Percentiles rank a stretch among this genome's conserved stretches.
Evolutionary conservation across 2,888 invertebrate species (phyloP).

Genomic region (Mylabris sibirica): DNA sequence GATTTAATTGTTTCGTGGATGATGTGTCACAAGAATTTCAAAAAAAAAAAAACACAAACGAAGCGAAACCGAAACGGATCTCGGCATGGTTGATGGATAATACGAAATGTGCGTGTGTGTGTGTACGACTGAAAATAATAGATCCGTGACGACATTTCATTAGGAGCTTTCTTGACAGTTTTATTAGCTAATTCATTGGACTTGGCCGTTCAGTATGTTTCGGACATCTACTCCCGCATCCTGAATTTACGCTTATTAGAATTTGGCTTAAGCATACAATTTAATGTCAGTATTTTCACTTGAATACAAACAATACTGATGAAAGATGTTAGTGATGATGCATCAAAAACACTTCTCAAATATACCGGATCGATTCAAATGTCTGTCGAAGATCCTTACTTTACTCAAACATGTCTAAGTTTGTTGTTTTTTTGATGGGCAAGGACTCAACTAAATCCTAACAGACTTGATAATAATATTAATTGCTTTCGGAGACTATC

Average conservation of each 20-base stretch:
- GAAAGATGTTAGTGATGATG: neutral
- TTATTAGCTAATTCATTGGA: constrained; percentile 40
- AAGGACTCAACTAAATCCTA: neutral
- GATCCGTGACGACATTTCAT: constrained; percentile 34
- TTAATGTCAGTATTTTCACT: constrained; percentile 19
- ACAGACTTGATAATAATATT: neutral
- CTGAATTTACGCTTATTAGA: neutral
- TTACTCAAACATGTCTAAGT: neutral
- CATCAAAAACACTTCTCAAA: constrained; percentile 1
- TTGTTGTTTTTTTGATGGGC: neutral
- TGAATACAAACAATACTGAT: neutral
- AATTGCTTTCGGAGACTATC: neutral
- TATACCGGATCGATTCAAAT: neutral
- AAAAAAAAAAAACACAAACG: neutral
- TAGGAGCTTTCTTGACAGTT: constrained; percentile 37
- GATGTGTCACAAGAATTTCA: constrained; percentile 6
- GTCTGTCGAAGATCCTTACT: neutral
- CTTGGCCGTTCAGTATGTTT: constrained; percentile 32
- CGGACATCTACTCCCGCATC: constrained; percentile 17
- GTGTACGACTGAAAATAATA: constrained; percentile 16
- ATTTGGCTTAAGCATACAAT: constrained; percentile 21
- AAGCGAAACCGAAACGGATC: neutral
- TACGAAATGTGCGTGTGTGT: constrained; percentile 14
- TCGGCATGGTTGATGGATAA: neutral
- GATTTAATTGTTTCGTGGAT: constrained; percentile 7